A percentile compares a stretch with the other conserved stretches of the same genome.
Evolutionary conservation across 1,140 invertebrate species (phyloP).

Genomic region (Drosophila oshimai): DNA sequence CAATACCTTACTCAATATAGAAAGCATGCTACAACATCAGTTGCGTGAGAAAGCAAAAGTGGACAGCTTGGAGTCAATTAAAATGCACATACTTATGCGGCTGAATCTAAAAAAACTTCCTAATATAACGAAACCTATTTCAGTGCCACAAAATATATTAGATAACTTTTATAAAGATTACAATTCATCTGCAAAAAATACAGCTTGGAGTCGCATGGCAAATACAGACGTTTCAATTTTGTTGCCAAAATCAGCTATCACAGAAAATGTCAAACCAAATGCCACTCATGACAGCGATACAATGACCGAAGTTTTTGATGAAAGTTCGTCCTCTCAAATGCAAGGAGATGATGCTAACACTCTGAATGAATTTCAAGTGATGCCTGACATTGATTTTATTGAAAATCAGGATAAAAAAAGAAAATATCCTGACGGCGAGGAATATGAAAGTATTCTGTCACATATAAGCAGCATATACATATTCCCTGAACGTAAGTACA

Average conservation of each 20-base stretch:
- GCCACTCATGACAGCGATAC: neutral
- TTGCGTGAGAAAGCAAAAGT: slow-evolving; percentile 67
- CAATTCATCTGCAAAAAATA: slow-evolving; percentile 25
- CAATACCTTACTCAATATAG: slow-evolving; percentile 49
- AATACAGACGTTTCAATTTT: neutral
- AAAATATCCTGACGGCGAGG: slow-evolving; percentile 14
- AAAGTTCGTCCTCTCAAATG: slow-evolving; percentile 43
- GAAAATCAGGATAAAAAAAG: neutral
- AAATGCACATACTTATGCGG: slow-evolving; percentile 73
- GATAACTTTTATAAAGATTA: slow-evolving; percentile 69
- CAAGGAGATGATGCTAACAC: slow-evolving; percentile 55
- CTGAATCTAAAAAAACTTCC: slow-evolving; percentile 64
- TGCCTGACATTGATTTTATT: neutral
- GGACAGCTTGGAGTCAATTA: slow-evolving; percentile 74
- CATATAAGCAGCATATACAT: slow-evolving; percentile 69
- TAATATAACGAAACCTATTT: slow-evolving; percentile 67
- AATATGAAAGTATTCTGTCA: slow-evolving; percentile 60
- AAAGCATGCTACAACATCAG: slow-evolving; percentile 58
- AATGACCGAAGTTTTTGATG: neutral
- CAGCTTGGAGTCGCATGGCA: neutral
- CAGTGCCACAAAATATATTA: slow-evolving; percentile 65
- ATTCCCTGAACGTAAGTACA: slow-evolving; percentile 72
- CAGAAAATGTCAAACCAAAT: neutral
- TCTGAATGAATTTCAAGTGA: slow-evolving; percentile 18
- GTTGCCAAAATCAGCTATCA: neutral